A percentile compares a stretch with the other conserved stretches of the same genome.
Evolutionary conservation across 2,797 vertebrate species (phyloP).

Genomic region (Bufotes viridis): DNA sequence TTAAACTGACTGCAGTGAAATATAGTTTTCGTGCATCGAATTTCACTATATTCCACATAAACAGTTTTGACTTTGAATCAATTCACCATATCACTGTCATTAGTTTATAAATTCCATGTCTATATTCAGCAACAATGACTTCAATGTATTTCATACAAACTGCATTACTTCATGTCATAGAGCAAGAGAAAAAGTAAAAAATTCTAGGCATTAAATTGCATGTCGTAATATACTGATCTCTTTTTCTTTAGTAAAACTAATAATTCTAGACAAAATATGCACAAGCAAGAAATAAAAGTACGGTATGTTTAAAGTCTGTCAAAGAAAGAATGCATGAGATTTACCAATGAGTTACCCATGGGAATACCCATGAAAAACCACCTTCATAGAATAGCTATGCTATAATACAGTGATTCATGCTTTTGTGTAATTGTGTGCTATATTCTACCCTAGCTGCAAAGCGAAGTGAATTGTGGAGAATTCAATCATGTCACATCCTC

Average conservation of each 20-base stretch:
- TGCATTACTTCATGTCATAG: neutral
- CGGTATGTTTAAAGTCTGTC: neutral
- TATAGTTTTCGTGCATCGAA: neutral
- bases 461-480: constrained; percentile 12
- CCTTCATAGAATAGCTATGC: constrained; percentile 9
- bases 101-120: constrained; percentile 1
- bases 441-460: neutral
- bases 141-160: neutral
- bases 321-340: constrained; percentile 30
- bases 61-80: neutral
- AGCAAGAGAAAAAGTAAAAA: neutral
- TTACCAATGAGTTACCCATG: constrained; percentile 23
- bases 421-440: constrained; percentile 26
- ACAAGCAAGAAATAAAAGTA: neutral
- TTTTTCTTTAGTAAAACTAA: constrained; percentile 1
- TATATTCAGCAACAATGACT: neutral
- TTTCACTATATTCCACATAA: neutral
- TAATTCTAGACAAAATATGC: neutral
- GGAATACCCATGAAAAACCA: neutral
- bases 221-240: too few relatives aligned
- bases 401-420: constrained; percentile 40
- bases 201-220: neutral
- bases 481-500: constrained; percentile 1
- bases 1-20: neutral
- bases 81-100: constrained; percentile 40